Percentiles rank a stretch among this genome's conserved stretches.
phyloP scores from a whole-genome alignment of 1,140 invertebrate genomes.

The Wasmannia auropunctata region DNA sequence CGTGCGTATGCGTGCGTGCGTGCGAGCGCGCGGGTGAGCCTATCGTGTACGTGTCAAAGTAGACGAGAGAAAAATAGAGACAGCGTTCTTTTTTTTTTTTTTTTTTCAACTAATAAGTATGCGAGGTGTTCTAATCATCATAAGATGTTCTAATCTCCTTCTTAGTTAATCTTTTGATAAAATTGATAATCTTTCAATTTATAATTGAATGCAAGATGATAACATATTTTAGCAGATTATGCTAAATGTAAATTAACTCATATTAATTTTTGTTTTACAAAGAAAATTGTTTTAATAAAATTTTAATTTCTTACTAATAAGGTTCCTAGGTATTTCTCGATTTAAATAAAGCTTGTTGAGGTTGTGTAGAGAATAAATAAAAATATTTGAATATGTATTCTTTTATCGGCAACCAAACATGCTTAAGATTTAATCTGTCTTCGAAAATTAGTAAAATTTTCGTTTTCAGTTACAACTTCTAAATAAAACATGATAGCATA shows the following conservation, averaged over 20 bases:
- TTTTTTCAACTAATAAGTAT: conserved; percentile 7
- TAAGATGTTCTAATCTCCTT: too few relatives aligned
- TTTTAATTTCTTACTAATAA: not conserved
- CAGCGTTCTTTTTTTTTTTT: not conserved
- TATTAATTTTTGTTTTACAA: not conserved
- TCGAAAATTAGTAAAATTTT: too few relatives aligned
- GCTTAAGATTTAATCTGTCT: too few relatives aligned
- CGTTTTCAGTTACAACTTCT: too few relatives aligned
- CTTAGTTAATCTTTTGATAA: not conserved
- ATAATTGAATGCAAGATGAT: not conserved
- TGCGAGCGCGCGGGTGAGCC: not conserved
- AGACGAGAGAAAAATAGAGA: not conserved
- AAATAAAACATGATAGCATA: too few relatives aligned
- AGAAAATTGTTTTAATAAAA: not conserved
- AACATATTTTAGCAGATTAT: not conserved
- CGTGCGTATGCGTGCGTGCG: not conserved
- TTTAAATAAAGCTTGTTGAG: too few relatives aligned
- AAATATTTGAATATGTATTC: too few relatives aligned
- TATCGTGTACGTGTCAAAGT: not conserved
- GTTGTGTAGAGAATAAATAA: too few relatives aligned
- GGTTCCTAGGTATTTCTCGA: too few relatives aligned
- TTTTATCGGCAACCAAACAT: too few relatives aligned
- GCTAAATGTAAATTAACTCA: not conserved
- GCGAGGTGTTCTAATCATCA: not conserved
- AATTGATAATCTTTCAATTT: not conserved